Conservation (phyloP, 1,140 invertebrate genomes). For the Drepana arcuata region DNA sequence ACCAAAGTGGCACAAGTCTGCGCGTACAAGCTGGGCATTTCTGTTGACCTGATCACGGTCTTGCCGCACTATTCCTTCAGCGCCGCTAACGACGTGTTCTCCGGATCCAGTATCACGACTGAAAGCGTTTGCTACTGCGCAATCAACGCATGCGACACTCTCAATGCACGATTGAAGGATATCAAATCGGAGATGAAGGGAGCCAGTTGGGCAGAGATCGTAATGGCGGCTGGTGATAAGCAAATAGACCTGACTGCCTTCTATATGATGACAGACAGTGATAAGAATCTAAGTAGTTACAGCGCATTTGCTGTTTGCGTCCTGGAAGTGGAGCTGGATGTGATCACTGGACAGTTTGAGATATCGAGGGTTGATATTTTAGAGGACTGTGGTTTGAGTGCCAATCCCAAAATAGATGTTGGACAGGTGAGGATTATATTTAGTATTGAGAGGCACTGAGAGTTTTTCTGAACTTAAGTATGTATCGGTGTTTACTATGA, state of each 20-base stretch:
- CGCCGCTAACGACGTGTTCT: conserved; percentile 76
- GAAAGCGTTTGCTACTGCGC: conserved; percentile 80
- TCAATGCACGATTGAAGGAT: conserved; percentile 76
- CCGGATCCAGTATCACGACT: conserved; percentile 82
- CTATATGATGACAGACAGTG: conserved; percentile 68
- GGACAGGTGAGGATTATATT: conserved; percentile 84
- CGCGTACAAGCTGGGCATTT: conserved; percentile 81
- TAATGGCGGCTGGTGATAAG: conserved; percentile 72
- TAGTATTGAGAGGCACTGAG: too few species aligned
- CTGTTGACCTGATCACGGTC: conserved; percentile 78
- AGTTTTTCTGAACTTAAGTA: too few species aligned
- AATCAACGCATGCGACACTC: conserved; percentile 76
- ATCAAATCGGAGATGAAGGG: conserved; percentile 73
- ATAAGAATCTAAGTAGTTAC: conserved; percentile 53
- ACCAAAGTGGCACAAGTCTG: conserved; percentile 79
- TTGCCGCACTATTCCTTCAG: conserved; percentile 78
- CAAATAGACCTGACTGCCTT: conserved; percentile 77
- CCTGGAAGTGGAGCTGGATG: conserved; percentile 80
- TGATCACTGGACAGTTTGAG: conserved; percentile 79
- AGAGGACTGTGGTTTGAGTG: conserved; percentile 79
- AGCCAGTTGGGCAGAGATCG: conserved; percentile 78
- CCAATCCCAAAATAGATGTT: conserved; percentile 85
- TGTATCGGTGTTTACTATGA: too few species aligned
- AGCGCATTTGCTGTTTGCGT: conserved; percentile 77
- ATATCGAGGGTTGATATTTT: conserved; percentile 80